These are phyloP conservation scores for Labia minor DNA, from an alignment of 2,888 invertebrate genomes.

Conservation along the genomic window DNA sequence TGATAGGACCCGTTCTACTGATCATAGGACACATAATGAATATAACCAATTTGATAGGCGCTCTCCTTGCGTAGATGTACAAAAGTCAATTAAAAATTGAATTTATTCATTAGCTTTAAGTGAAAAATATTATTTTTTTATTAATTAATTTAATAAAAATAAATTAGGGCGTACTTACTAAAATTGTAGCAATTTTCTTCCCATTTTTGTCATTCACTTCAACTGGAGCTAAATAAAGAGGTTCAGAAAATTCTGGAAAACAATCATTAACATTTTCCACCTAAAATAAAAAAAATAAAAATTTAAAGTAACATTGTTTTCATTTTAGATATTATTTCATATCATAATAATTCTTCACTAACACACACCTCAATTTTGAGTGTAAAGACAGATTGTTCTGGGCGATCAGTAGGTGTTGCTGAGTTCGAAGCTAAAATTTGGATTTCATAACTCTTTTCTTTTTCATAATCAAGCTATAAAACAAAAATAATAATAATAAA, in stretches of 20 bases:
- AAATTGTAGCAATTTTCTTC: slow-evolving; percentile 40
- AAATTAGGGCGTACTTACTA: slow-evolving; percentile 32
- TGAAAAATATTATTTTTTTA: too few relatives aligned
- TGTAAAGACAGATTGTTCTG: not conserved
- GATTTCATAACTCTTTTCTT: not conserved
- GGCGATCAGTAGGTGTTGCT: not conserved
- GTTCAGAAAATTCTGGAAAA: slow-evolving; percentile 41
- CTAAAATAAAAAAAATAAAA: slow-evolving; percentile 33
- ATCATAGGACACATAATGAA: too few relatives aligned
- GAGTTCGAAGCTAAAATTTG: not conserved
- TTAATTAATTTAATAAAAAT: too few relatives aligned
- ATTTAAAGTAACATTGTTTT: not conserved
- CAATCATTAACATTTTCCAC: slow-evolving; percentile 51
- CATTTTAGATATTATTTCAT: too few relatives aligned
- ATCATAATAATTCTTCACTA: too few relatives aligned
- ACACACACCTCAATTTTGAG: not conserved
- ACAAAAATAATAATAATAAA: not conserved
- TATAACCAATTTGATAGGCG: too few relatives aligned
- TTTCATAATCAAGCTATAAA: slow-evolving; percentile 1
- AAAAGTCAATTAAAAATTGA: too few relatives aligned
- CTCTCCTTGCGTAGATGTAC: too few relatives aligned
- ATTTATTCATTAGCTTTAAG: too few relatives aligned
- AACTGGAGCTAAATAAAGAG: slow-evolving; percentile 43
- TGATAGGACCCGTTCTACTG: too few relatives aligned
- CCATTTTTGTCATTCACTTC: slow-evolving; percentile 38